Conservation (phyloP, 2,888 invertebrate species). For the Rhamphomyia laevipes region DNA sequence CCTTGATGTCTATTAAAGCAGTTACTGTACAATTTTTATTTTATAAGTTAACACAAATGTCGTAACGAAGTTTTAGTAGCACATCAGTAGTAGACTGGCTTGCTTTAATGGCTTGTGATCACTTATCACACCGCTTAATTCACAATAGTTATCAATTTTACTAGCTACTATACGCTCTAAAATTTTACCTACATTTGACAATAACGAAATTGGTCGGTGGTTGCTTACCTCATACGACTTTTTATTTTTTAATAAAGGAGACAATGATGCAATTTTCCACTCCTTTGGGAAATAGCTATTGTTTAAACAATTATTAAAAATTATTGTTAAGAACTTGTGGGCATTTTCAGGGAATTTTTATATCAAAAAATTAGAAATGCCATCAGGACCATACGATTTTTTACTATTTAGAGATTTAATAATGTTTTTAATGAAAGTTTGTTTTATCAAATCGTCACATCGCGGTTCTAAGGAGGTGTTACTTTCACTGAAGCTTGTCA, state of each 20-base stretch:
- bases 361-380: not conserved
- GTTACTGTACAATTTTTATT: too few species aligned
- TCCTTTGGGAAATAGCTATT: slow-evolving; percentile 1
- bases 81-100: too few species aligned
- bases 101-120: too few species aligned
- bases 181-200: not conserved
- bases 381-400: not conserved
- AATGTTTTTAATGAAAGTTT: not conserved
- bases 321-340: not conserved
- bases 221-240: not conserved
- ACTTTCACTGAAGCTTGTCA: too few species aligned
- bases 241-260: slow-evolving; percentile 2
- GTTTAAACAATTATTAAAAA: slow-evolving; percentile 6
- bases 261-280: slow-evolving; percentile 3
- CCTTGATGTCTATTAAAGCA: too few species aligned
- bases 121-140: not conserved
- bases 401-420: not conserved
- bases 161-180: not conserved
- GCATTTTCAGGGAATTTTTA: not conserved
- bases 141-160: not conserved
- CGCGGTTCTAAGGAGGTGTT: too few species aligned
- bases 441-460: not conserved
- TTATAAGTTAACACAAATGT: too few species aligned
- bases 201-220: too few species aligned
- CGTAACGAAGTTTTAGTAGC: too few species aligned